Percentiles rank a stretch among this genome's conserved stretches.
Conservation (phyloP, 2,888 invertebrate species). For the Amiota mariae region DNA sequence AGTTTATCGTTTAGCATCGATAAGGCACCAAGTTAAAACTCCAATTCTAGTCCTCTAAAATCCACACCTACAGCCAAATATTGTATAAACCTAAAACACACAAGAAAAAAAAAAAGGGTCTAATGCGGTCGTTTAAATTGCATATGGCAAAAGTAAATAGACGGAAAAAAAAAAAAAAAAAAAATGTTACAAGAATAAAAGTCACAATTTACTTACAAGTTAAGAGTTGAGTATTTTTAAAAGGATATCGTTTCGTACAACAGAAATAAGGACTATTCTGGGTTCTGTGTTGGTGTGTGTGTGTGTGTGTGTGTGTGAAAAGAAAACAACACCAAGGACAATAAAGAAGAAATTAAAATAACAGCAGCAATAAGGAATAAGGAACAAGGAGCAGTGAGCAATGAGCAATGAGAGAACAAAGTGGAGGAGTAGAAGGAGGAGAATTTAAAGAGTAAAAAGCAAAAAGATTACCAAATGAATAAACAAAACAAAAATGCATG, state of each 20-base stretch:
- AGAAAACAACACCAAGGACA: constrained; percentile 44
- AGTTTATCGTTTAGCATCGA: constrained; percentile 67
- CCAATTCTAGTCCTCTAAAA: constrained; percentile 57
- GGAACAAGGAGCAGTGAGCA: constrained; percentile 40
- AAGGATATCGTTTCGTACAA: too few species aligned
- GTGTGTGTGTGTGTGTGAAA: constrained; percentile 21
- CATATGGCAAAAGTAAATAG: background rate
- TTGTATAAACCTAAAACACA: constrained; percentile 15
- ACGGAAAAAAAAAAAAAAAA: too few species aligned
- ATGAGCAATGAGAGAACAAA: too few species aligned
- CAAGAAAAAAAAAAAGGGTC: background rate
- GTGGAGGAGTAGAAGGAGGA: constrained; percentile 47
- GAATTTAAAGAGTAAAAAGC: constrained; percentile 33
- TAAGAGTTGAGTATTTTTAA: background rate
- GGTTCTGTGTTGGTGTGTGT: too few species aligned
- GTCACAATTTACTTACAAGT: background rate
- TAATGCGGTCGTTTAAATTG: background rate
- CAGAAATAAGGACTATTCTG: too few species aligned
- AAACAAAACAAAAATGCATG: constrained; percentile 44
- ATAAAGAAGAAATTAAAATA: constrained; percentile 64
- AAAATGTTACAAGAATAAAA: constrained; percentile 6
- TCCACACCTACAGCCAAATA: constrained; percentile 31
- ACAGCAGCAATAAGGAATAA: constrained; percentile 42
- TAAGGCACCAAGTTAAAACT: constrained; percentile 64
- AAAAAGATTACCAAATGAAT: constrained; percentile 59